These are phyloP conservation scores for Stichopus chloronotus DNA, from an alignment of 35 echinoderm and acorn worm genomes.

Conservation along the genomic window DNA sequence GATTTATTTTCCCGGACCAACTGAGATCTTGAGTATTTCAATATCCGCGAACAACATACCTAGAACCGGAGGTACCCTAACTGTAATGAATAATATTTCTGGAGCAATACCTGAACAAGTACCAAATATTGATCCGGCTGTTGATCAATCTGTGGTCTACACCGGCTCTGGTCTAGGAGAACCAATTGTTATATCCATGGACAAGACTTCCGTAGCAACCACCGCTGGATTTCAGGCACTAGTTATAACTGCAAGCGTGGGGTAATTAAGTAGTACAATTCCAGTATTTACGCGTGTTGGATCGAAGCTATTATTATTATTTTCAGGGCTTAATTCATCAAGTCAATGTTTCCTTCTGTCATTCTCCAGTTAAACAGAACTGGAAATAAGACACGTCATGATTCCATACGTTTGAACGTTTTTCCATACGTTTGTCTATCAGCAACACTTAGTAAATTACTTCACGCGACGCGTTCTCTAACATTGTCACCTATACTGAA, in stretches of 20 bases:
- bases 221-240: slow-evolving; percentile 26
- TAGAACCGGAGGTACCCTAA: background rate
- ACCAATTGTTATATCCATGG: slow-evolving; percentile 42
- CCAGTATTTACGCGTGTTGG: background rate
- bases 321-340: background rate
- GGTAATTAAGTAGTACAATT: too few relatives aligned
- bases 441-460: too few relatives aligned
- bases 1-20: background rate
- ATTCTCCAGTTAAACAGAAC: too few relatives aligned
- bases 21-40: background rate
- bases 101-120: background rate
- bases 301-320: background rate
- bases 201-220: background rate
- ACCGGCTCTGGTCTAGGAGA: background rate
- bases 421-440: too few relatives aligned
- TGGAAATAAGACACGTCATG: too few relatives aligned
- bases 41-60: background rate
- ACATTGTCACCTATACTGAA: too few relatives aligned
- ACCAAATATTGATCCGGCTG: background rate
- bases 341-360: background rate
- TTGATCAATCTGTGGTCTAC: background rate
- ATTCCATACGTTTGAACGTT: too few relatives aligned
- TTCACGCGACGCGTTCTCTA: too few relatives aligned
- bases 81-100: background rate
- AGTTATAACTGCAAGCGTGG: too few relatives aligned